These are phyloP conservation scores for Merodon equestris DNA, from an alignment of 2,888 invertebrate genomes.

Conservation along the genomic window DNA sequence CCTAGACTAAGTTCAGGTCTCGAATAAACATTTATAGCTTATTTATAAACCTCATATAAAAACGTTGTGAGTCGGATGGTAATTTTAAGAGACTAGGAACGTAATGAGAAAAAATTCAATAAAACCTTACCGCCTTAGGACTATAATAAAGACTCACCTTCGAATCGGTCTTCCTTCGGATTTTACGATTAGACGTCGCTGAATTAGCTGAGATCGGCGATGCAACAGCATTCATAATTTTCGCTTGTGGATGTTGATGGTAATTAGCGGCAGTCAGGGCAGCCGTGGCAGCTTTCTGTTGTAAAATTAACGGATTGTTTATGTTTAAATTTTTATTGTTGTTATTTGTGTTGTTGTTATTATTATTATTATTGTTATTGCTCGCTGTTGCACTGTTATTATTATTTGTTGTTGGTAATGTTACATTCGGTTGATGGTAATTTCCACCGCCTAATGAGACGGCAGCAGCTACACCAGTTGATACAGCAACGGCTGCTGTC, in stretches of 20 bases:
- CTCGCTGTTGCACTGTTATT: conserved; percentile 66
- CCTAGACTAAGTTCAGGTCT: no score
- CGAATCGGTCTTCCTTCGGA: conserved; percentile 85
- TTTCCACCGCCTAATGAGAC: conserved; percentile 70
- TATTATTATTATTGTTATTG: conserved; percentile 67
- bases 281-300: conserved; percentile 72
- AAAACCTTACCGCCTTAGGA: no score
- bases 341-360: conserved; percentile 67
- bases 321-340: conserved; percentile 68
- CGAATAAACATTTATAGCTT: no score
- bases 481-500: conserved; percentile 77
- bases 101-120: no score
- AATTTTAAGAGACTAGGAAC: no score
- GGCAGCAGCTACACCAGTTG: conserved; percentile 71
- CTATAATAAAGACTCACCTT: conserved; percentile 79
- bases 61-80: no score
- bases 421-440: conserved; percentile 74
- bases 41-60: no score
- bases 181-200: conserved; percentile 83
- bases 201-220: conserved; percentile 79
- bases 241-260: conserved; percentile 73
- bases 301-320: conserved; percentile 69
- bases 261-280: conserved; percentile 71
- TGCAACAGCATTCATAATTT: conserved; percentile 79
- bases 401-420: conserved; percentile 72